These are phyloP conservation scores for Melitaea cinxia DNA, from an alignment of 1,140 invertebrate genomes.

Conservation along the genomic window DNA sequence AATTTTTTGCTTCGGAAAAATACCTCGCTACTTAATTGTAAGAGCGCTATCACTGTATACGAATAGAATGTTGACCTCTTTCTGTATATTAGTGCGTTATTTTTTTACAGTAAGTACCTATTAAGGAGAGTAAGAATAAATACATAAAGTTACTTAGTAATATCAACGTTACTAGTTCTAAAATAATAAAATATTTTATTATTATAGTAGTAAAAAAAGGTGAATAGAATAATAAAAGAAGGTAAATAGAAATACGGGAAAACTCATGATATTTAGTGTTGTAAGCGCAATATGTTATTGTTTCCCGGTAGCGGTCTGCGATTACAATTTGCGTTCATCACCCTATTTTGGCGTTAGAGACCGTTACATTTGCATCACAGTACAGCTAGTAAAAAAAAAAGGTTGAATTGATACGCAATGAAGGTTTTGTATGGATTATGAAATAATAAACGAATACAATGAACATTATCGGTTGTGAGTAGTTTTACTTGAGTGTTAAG, in stretches of 20 bases:
- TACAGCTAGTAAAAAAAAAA: conserved; percentile 38
- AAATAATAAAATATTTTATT: conserved; percentile 1
- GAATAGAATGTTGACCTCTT: no score
- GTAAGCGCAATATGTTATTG: conserved; percentile 33
- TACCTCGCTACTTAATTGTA: no score
- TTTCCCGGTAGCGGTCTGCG: conserved; percentile 34
- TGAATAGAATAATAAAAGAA: neutral
- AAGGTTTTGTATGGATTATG: neutral
- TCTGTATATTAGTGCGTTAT: no score
- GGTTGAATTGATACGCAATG: neutral
- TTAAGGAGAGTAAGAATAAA: no score
- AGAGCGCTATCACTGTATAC: no score
- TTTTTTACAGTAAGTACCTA: no score
- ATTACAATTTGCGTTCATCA: conserved; percentile 43
- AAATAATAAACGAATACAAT: neutral
- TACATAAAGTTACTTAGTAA: no score
- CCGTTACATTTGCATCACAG: conserved; percentile 55
- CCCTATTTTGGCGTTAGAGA: conserved; percentile 44
- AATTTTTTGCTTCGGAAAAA: no score
- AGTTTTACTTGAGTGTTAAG: no score
- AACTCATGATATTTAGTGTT: conserved; percentile 28
- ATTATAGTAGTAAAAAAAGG: no score
- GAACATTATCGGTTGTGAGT: no score
- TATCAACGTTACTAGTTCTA: no score
- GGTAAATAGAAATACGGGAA: neutral